A percentile compares a stretch with the other conserved stretches of the same genome.
phyloP scores from a whole-genome alignment of 2,113 vertebrate genomes.

The Ursus arctos region DNA sequence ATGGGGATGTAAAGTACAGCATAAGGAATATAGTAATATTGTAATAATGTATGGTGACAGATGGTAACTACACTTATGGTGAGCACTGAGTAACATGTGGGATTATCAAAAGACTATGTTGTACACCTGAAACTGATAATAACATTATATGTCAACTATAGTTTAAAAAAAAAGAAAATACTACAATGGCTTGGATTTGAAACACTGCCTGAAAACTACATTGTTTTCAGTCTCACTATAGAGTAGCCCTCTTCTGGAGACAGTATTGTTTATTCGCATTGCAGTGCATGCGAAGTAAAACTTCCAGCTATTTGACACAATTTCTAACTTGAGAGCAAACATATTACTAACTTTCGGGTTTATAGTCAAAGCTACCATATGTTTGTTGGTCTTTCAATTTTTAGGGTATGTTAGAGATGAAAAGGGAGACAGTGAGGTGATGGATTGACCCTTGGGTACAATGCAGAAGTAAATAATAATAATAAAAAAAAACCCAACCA shows the following conservation, averaged over 20 bases:
- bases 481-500: neutral
- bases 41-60: neutral
- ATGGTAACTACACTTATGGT: neutral
- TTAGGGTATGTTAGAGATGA: constrained; percentile 31
- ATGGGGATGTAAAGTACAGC: neutral
- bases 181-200: neutral
- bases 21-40: neutral
- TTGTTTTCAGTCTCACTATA: neutral
- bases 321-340: constrained; percentile 6
- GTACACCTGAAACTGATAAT: neutral
- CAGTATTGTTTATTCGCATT: neutral
- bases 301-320: neutral
- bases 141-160: neutral
- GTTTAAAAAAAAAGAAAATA: neutral
- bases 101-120: neutral
- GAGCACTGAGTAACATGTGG: neutral
- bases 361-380: neutral
- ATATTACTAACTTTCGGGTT: neutral
- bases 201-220: neutral
- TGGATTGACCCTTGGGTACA: neutral
- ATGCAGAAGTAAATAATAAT: neutral
- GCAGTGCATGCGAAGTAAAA: neutral
- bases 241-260: neutral
- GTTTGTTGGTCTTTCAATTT: constrained; percentile 3
- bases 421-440: neutral